phyloP scores from a whole-genome alignment of 2,888 invertebrate species.

The Nephrotoma appendiculata region DNA sequence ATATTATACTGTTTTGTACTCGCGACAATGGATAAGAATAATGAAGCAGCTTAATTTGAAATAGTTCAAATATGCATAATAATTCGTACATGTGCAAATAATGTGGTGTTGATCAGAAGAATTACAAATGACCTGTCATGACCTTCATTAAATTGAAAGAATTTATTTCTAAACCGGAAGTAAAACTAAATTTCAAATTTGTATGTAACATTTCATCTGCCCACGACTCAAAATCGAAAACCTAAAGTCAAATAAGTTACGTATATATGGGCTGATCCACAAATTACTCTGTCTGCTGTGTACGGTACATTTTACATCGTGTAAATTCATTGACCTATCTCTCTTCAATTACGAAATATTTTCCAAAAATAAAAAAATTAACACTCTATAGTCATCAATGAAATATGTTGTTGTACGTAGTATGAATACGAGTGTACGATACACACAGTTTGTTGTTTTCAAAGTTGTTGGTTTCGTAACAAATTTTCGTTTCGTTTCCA shows the following conservation, averaged over 20 bases:
- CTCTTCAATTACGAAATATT: background rate
- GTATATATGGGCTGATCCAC: background rate
- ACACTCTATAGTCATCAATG: background rate
- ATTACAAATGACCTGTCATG: no score
- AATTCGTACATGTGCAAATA: no score
- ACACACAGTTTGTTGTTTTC: background rate
- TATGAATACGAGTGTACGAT: background rate
- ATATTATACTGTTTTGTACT: no score
- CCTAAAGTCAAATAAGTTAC: background rate
- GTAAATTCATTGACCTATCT: background rate
- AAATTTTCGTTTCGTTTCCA: background rate
- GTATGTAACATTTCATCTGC: no score
- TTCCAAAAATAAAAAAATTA: background rate
- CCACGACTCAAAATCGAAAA: background rate
- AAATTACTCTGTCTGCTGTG: background rate
- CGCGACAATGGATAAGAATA: no score
- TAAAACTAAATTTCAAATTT: no score
- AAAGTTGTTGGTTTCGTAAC: background rate
- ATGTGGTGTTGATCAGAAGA: no score
- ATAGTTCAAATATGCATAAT: no score
- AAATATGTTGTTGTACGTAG: background rate
- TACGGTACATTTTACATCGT: background rate
- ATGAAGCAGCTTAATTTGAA: no score
- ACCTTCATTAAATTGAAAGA: no score
- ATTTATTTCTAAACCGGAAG: no score